Base-by-base conservation (phyloP, 1,140 invertebrate genomes). In the Centruroides vittatus region DNA sequence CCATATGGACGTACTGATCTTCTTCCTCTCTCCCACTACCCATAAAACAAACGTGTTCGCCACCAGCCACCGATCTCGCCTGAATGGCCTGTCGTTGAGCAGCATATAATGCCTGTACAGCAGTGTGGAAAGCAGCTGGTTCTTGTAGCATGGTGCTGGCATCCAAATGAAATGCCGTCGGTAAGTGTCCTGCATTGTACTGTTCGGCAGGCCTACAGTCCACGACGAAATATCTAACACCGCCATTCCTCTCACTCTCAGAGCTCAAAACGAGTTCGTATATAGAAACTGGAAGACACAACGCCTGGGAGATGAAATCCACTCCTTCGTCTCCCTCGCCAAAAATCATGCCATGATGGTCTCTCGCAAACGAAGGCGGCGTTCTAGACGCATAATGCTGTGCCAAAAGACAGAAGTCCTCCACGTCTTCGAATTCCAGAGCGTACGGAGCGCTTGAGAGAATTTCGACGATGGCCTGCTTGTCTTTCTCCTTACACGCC, bases 1-100 rank as follows among this genome's bases (percentile, higher is more conserved):
- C 93, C 96, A 99, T 99, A 70, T 97, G 88, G 5, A 95, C 91
- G 73, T 94, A 95, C 70, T 89, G 88, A 74, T 98, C 95, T 76
- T 97, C 93, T 71, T 96, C 91, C 69, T 90, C 85, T 47, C 89
- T 80, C 3, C 95, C 95, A 68, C 91, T 95, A 56, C 96, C 96
- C 67, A 98, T 82, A 73, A 99, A 98, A 73, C 94, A 98, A 55
- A 98, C 78, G 75, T 99, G 95, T 76, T 98, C 90, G 35, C 93
- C 93, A 60, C 89, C 91, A 35, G 92, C 91, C 64, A 86, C 80
- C 0, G 90, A 92, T 47, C 88, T 86, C 58, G 89, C 86, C 55
- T 86, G 85, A 48, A 96, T 78, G 3, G 93, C 88, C 72, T 95
- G 90, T 64, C 85, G 80, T 72, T 97, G 93, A 7, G 91, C 88